Conservation (phyloP, 2,797 vertebrate species). For the Corythornis leucogaster region DNA sequence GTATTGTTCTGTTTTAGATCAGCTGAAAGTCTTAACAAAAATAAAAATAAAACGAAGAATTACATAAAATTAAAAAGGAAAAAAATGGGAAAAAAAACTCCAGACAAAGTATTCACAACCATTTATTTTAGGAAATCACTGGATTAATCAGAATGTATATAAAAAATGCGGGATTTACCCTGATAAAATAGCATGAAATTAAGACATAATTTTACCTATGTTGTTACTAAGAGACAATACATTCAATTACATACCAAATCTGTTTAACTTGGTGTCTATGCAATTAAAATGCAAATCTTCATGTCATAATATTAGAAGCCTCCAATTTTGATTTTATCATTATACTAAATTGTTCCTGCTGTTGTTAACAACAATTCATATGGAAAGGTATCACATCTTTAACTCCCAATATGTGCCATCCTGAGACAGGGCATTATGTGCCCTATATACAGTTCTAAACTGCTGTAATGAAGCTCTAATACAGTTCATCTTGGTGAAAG, state of each 20-base stretch:
- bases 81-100: not conserved
- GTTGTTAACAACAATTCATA: not conserved
- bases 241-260: not conserved
- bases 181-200: not conserved
- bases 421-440: not conserved
- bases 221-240: not conserved
- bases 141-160: not conserved
- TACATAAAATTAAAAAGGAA: not conserved
- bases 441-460: not conserved
- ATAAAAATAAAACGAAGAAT: not conserved
- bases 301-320: not conserved
- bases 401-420: not conserved
- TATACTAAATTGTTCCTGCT: not conserved
- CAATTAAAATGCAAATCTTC: conserved; percentile 35
- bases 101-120: not conserved
- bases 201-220: not conserved
- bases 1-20: not conserved
- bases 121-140: not conserved
- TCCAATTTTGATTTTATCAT: not conserved
- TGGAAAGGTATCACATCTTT: not conserved
- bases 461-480: not conserved
- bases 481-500: not conserved
- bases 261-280: not conserved
- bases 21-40: not conserved
- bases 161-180: not conserved